Conservation (phyloP, 2,797 vertebrate species). For the Schizopygopsis pylzovi region DNA sequence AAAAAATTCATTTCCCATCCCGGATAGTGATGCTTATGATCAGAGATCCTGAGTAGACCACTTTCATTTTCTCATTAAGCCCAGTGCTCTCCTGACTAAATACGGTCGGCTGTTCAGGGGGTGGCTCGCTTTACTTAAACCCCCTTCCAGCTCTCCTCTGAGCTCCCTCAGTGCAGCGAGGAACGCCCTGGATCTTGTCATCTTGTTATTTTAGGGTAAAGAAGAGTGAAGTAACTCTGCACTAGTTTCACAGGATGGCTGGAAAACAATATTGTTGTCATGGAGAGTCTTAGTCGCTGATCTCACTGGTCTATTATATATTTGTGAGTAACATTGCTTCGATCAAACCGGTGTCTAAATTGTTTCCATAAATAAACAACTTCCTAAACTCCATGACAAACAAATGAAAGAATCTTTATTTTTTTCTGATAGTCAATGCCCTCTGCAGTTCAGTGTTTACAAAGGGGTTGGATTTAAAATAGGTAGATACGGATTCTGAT, state of each 20-base stretch:
- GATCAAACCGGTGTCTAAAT: conserved; percentile 15
- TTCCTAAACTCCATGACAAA: conserved; percentile 6
- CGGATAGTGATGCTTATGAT: conserved; percentile 12
- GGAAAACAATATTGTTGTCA: conserved; percentile 56
- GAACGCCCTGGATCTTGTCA: conserved; percentile 63
- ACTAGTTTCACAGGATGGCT: conserved; percentile 33
- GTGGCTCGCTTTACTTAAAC: conserved; percentile 14
- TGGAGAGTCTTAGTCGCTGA: conserved; percentile 48
- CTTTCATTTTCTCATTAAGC: conserved; percentile 50
- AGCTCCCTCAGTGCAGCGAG: conserved; percentile 45
- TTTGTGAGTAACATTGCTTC: conserved; percentile 45
- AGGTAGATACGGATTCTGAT: neutral
- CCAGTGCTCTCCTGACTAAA: conserved; percentile 49
- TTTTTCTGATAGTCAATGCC: conserved; percentile 12
- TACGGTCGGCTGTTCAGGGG: conserved; percentile 45
- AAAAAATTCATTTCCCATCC: neutral
- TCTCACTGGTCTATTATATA: conserved; percentile 51
- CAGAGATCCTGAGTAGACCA: conserved; percentile 31
- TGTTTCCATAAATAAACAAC: conserved; percentile 16
- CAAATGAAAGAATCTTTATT: neutral
- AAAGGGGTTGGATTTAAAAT: neutral
- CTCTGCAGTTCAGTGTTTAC: neutral
- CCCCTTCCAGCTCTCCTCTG: conserved; percentile 27
- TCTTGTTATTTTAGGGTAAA: conserved; percentile 38
- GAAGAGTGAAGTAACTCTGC: neutral